phyloP scores from a whole-genome alignment of 2,888 invertebrate species.

The Gasteruption jaculator region DNA sequence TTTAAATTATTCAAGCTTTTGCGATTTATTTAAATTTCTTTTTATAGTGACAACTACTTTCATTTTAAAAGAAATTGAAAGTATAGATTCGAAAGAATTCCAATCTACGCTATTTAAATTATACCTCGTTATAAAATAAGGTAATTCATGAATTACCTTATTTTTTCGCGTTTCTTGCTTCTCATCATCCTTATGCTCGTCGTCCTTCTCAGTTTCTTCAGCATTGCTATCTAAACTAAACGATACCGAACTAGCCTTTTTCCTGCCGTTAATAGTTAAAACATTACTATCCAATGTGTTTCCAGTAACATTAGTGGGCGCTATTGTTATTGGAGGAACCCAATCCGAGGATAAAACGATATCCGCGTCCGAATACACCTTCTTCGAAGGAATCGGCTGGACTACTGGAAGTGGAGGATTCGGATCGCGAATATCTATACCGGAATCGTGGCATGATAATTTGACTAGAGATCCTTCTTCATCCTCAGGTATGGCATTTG shows the following conservation, averaged over 20 bases:
- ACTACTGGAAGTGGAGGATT: constrained; percentile 58
- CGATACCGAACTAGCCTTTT: constrained; percentile 69
- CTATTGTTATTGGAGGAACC: constrained; percentile 80
- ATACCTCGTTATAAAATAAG: too few relatives aligned
- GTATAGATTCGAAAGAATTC: too few relatives aligned
- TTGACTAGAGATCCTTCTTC: constrained; percentile 69
- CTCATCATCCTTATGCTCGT: constrained; percentile 47
- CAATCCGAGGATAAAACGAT: constrained; percentile 82
- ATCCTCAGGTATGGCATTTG: constrained; percentile 49
- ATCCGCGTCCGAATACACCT: constrained; percentile 83
- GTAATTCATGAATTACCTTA: constrained; percentile 57
- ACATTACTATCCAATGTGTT: constrained; percentile 54
- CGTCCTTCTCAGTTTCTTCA: constrained; percentile 55
- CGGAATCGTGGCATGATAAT: constrained; percentile 84
- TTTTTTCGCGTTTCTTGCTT: constrained; percentile 65
- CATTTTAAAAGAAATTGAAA: too few relatives aligned
- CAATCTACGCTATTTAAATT: too few relatives aligned
- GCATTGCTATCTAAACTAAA: constrained; percentile 65
- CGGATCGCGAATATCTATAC: constrained; percentile 82
- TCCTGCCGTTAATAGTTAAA: constrained; percentile 56
- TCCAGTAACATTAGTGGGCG: constrained; percentile 64
- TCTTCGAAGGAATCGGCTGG: constrained; percentile 63
- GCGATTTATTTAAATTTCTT: too few relatives aligned
- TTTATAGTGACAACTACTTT: too few relatives aligned
- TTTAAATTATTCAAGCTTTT: too few relatives aligned